These are phyloP conservation scores for Scomber scombrus DNA, from an alignment of 2,113 vertebrate genomes.

Conservation along the genomic window DNA sequence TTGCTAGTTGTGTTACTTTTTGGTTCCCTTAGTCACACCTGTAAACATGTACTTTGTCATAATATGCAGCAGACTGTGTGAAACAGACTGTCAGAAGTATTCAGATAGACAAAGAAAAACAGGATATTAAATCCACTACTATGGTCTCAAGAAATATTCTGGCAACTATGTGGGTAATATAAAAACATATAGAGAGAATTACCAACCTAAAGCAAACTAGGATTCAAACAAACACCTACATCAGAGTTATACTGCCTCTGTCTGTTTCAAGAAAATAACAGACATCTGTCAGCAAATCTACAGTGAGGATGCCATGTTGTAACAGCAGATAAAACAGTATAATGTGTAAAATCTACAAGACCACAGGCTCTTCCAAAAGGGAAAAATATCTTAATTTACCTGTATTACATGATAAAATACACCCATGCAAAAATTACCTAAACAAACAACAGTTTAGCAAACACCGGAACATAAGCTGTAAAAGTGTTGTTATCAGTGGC, in stretches of 20 bases:
- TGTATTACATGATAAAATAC: not conserved
- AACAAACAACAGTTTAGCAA: slow-evolving; percentile 6
- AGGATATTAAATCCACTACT: not conserved
- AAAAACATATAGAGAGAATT: not conserved
- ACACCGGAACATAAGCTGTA: slow-evolving; percentile 25
- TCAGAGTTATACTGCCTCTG: not conserved
- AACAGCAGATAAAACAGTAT: no score
- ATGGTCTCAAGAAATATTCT: not conserved
- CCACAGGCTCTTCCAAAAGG: no score
- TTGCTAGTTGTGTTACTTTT: no score
- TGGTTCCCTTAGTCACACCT: no score
- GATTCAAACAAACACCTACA: not conserved
- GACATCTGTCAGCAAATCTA: not conserved
- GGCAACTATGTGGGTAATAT: not conserved
- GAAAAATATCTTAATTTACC: no score
- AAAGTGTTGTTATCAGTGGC: slow-evolving; percentile 25
- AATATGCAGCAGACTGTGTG: no score
- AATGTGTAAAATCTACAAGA: no score
- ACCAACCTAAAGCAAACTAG: no score
- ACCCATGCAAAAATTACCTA: not conserved
- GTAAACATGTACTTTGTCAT: no score
- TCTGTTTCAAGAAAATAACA: not conserved
- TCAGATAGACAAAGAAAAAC: no score
- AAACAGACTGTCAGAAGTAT: no score
- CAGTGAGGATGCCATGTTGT: not conserved